Conservation (phyloP, 2,797 vertebrate genomes). For the Siniperca scherzeri region DNA sequence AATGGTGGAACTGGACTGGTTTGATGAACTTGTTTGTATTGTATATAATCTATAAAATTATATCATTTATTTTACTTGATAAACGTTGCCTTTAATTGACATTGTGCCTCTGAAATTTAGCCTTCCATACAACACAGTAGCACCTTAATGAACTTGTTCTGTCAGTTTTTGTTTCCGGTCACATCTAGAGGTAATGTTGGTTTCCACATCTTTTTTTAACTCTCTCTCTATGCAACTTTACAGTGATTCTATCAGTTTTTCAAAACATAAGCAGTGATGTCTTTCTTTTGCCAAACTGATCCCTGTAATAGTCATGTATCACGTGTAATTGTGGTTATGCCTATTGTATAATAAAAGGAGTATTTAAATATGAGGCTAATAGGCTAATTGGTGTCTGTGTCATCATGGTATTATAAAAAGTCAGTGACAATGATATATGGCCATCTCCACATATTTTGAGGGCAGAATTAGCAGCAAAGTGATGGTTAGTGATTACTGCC, state of each 20-base stretch:
- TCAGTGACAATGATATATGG: not conserved
- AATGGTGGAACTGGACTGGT: not conserved
- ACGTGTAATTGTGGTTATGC: not conserved
- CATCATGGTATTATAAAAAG: not conserved
- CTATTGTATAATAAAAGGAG: not conserved
- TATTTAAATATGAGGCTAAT: conserved; percentile 16
- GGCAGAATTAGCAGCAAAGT: not conserved
- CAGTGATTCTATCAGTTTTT: conserved; percentile 23
- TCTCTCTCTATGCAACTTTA: conserved; percentile 16
- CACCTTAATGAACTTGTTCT: conserved; percentile 5
- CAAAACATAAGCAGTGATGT: not conserved
- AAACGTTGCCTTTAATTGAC: not conserved
- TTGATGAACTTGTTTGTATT: conserved; percentile 23
- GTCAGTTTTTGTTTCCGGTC: not conserved
- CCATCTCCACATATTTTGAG: not conserved
- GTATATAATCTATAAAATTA: not conserved
- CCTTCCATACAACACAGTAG: not conserved
- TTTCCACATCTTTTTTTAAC: conserved; percentile 1
- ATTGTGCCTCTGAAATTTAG: not conserved
- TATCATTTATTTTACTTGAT: not conserved
- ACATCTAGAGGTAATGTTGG: not conserved
- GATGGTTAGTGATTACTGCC: not conserved
- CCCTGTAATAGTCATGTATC: conserved; percentile 8
- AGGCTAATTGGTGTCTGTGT: conserved; percentile 20
- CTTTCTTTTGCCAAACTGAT: not conserved